Evolutionary conservation across 1,140 invertebrate genomes (phyloP), one percentile per base, ranked within the genome.

Genomic region (Drosophila pallidifrons): DNA sequence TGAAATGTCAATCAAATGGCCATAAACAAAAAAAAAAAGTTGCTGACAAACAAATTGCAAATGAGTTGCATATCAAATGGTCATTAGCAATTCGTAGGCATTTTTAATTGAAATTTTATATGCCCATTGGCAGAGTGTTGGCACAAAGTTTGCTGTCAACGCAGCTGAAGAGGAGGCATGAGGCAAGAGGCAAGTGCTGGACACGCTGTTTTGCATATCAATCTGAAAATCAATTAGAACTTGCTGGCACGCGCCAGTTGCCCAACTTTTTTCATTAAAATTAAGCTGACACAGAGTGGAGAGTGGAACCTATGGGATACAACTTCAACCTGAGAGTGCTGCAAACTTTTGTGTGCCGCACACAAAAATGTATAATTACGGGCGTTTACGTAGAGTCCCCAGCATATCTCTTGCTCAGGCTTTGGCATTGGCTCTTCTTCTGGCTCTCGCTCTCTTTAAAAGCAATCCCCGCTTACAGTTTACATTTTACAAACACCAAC

Each of bases 141-240:
- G 43, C 45, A 52, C n/a, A 69, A 57, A 72, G 25, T 55, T 63
- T 71, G 46, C 38, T 77, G 67, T 71, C 60, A 75, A 66, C 65
- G 28, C 15, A 15, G 57, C 32, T 65, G 68, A 41, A 60, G 68
- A 15, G 35, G 41, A 45, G 38, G 43, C 10, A 55, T 63, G 16
- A 20, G 8, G 20, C 20, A 25, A 25, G 13, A 10, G 20, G 25
- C 7, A 28, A 11, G 10, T 75, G 20, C 15, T 75, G 68, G 65
- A 64, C 65, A 57, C 38, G 43, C 63, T 77, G 70, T 68, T 77
- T 77, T 77, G 75, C 75, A 77, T 77, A 77, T 77, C 75, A 77
- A 77, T 77, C 64, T 74, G 55, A 77, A 77, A 77, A 77, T 77
- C 75, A 77, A 73, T 77, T 77, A 74, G 75, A 77, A 68, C 70